These are phyloP conservation scores for Bombus vancouverensis DNA, from an alignment of 1,140 invertebrate species.

Conservation along the genomic window DNA sequence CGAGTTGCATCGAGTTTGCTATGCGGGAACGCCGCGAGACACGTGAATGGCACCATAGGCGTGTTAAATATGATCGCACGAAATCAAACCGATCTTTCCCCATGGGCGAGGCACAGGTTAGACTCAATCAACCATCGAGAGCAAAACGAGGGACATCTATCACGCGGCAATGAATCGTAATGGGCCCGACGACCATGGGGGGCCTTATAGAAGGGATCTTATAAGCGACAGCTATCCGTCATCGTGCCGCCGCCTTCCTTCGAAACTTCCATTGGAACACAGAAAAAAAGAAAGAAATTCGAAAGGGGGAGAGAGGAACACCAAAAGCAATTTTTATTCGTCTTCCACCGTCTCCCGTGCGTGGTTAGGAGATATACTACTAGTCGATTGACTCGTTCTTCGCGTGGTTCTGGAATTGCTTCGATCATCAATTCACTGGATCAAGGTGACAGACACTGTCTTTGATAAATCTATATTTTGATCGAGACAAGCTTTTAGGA, in stretches of 20 bases:
- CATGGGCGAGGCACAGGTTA: conserved; percentile 53
- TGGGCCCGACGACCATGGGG: conserved; percentile 55
- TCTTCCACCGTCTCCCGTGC: background rate
- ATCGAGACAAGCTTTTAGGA: background rate
- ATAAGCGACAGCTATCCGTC: conserved; percentile 69
- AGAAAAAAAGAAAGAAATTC: background rate
- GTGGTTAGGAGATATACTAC: background rate
- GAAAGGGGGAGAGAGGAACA: conserved; percentile 5
- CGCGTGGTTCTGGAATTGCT: background rate
- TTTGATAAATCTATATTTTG: background rate
- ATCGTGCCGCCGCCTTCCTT: conserved; percentile 58
- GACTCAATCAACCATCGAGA: conserved; percentile 67
- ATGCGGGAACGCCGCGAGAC: conserved; percentile 38
- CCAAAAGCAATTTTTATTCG: conserved; percentile 37
- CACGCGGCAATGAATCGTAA: conserved; percentile 69
- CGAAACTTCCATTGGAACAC: conserved; percentile 21
- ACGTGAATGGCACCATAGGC: conserved; percentile 53
- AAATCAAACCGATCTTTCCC: conserved; percentile 59
- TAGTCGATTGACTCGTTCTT: conserved; percentile 2
- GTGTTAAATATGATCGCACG: conserved; percentile 59
- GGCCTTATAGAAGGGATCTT: conserved; percentile 40
- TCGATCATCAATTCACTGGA: background rate
- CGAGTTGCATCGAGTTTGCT: background rate
- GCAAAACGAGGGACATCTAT: conserved; percentile 69
- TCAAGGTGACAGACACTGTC: background rate